phyloP scores from a whole-genome alignment of 1,140 invertebrate species.

The Eurosta solidaginis region DNA sequence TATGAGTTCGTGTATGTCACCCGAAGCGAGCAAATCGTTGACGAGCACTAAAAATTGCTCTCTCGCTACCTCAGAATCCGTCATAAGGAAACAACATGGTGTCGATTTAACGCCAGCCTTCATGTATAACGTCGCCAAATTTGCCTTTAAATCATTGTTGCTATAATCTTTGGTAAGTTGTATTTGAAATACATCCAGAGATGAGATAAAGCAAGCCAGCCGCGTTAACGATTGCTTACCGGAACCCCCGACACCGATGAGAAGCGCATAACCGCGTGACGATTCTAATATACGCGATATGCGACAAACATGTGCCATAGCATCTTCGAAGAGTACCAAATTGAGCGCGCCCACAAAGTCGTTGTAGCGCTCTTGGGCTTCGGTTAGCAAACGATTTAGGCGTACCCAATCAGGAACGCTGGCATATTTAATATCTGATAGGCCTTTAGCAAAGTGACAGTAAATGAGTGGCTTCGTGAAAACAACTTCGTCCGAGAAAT shows the following conservation, averaged over 20 bases:
- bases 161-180: constrained; percentile 88
- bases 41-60: constrained; percentile 91
- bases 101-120: constrained; percentile 88
- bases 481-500: constrained; percentile 68
- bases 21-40: constrained; percentile 91
- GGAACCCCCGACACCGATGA: constrained; percentile 92
- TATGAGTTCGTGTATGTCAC: constrained; percentile 90
- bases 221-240: constrained; percentile 91
- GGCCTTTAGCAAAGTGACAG: constrained; percentile 88
- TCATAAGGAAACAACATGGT: constrained; percentile 89
- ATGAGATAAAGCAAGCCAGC: constrained; percentile 85
- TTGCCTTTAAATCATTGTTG: constrained; percentile 80
- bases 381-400: constrained; percentile 77
- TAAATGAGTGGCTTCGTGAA: constrained; percentile 78
- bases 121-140: constrained; percentile 81
- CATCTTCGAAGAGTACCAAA: constrained; percentile 93
- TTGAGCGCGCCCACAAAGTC: constrained; percentile 88
- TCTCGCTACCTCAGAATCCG: constrained; percentile 89
- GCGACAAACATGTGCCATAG: constrained; percentile 87
- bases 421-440: constrained; percentile 91
- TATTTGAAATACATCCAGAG: constrained; percentile 89
- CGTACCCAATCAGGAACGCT: constrained; percentile 73
- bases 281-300: constrained; percentile 93
- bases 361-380: constrained; percentile 85
- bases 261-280: constrained; percentile 86